Evolutionary conservation across 2,888 invertebrate genomes (phyloP), one percentile per base, ranked within the genome.

Genomic region (Drosophila niveifrons): DNA sequence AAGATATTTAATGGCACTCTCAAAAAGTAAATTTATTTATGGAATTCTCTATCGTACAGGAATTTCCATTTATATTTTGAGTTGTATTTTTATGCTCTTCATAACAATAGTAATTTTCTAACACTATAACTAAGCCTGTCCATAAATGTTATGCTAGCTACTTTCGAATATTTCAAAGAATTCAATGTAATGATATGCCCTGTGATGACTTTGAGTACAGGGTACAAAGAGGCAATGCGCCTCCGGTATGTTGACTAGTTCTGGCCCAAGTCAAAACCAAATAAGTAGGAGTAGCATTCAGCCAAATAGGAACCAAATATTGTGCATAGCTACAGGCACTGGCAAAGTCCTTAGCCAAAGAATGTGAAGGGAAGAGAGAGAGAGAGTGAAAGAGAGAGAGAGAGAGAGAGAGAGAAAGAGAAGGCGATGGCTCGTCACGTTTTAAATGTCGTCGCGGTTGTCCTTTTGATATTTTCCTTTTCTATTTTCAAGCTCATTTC

Each of bases 391-490:
- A 31, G 13, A 10, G 18, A 11, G 1, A 9, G 15, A 52, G 13
- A 17, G 34, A 18, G 10, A 51, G n/a, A 36, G 36, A 23, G 23
- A 6, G 41, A 48, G 23, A n/a, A n/a, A n/a, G n/a, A n/a, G n/a
- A n/a, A 52, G 50, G 66, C 59, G 79, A 55, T 62, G 62, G 67
- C 71, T 74, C 78, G 72, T 78, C 82, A 82, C 78, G 82, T 82
- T 82, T 75, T 70, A 85, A 81, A 74, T 86, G 80, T 79, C 80
- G 71, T 72, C 86, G 86, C 76, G 86, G 83, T 80, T 72, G 69
- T 74, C 66, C 62, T 71, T 71, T 55, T 72, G 66, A 72, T 74
- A 74, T 82, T 62, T 50, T 50, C 41, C 41, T 46, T 82, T 69
- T 73, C 15, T 10, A 36, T 65, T 78, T 63, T 59, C 69, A 63